Percentiles rank a stretch among this genome's conserved stretches.
Evolutionary conservation across 2,113 vertebrate species (phyloP).

Genomic region (Lagenorhynchus albirostris): DNA sequence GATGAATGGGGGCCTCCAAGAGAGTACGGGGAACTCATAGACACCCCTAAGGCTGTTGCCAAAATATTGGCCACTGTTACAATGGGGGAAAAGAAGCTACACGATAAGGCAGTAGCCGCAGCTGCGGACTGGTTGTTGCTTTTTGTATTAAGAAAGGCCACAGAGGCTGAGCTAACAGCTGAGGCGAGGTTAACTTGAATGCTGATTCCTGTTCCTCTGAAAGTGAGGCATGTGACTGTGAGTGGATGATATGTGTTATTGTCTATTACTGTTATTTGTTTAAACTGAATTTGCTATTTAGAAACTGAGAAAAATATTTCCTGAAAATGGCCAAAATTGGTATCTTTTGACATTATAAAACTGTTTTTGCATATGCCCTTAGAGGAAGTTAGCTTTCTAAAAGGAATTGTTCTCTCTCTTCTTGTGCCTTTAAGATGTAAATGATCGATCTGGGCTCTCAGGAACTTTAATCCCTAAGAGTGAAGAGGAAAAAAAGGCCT

Average conservation of each 20-base stretch:
- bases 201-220: not conserved
- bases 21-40: not conserved
- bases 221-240: not conserved
- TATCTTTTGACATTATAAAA: not conserved
- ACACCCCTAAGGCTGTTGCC: not conserved
- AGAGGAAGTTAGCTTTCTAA: not conserved
- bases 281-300: not conserved
- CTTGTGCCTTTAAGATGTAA: not conserved
- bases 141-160: not conserved
- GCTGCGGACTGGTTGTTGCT: not conserved
- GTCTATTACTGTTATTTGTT: not conserved
- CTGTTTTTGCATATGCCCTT: not conserved
- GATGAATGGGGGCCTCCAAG: not conserved
- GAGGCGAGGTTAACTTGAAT: not conserved
- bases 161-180: not conserved
- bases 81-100: not conserved
- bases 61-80: not conserved
- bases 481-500: not conserved
- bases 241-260: not conserved
- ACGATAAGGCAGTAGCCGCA: not conserved
- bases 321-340: not conserved
- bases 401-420: not conserved
- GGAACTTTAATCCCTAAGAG: not conserved
- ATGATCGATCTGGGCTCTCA: not conserved
- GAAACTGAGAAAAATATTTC: not conserved